phyloP scores from a whole-genome alignment of 2,797 vertebrate species.

The Labeo calbasu region DNA sequence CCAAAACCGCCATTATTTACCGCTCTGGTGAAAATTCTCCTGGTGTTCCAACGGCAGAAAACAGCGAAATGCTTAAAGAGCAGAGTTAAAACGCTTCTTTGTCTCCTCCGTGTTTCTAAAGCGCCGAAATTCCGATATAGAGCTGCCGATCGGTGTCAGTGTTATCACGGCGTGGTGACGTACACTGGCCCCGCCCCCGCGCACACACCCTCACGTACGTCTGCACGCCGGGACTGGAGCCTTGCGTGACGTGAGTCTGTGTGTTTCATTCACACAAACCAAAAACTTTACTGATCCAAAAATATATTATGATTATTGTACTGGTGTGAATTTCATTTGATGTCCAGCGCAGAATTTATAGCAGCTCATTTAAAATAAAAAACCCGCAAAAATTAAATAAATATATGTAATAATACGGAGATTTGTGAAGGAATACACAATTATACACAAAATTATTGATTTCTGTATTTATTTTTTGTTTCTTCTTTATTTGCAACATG shows the following conservation, averaged over 20 bases:
- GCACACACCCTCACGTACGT: not conserved
- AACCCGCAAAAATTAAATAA: too few relatives aligned
- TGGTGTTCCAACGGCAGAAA: not conserved
- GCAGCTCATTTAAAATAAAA: too few relatives aligned
- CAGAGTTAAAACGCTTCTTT: not conserved
- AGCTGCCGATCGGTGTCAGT: not conserved
- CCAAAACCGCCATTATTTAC: constrained; percentile 68
- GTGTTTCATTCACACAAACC: not conserved
- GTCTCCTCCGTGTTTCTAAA: not conserved
- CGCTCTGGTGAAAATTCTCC: not conserved
- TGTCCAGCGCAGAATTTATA: not conserved
- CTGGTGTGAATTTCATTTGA: not conserved
- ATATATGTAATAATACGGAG: too few relatives aligned
- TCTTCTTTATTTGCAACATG: too few relatives aligned
- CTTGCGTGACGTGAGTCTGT: not conserved
- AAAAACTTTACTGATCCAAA: not conserved
- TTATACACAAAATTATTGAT: too few relatives aligned
- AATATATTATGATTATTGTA: too few relatives aligned
- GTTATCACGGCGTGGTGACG: constrained; percentile 27
- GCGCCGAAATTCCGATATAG: constrained; percentile 37
- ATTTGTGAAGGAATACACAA: too few relatives aligned
- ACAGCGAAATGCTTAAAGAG: too few relatives aligned
- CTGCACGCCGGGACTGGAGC: not conserved
- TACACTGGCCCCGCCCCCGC: not conserved
- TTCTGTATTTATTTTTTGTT: too few relatives aligned